Evolutionary conservation across 2,113 vertebrate species (phyloP).

Genomic region (Onychostoma macrolepis): DNA sequence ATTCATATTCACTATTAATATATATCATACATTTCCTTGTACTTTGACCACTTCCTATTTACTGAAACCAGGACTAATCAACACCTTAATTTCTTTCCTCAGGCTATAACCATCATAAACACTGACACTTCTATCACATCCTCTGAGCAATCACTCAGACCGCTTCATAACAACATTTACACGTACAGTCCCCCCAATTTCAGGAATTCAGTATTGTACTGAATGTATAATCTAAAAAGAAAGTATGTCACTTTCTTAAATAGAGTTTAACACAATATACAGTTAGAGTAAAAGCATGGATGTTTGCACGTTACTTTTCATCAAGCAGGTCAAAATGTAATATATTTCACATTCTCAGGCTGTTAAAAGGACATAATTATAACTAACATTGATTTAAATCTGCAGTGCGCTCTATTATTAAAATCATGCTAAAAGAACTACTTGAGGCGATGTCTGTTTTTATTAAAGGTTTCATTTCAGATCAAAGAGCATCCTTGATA

Average conservation of each 20-base stretch:
- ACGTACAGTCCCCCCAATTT: background rate
- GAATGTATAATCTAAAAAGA: background rate
- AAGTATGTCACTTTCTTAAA: background rate
- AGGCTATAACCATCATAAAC: background rate
- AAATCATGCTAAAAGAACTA: slow-evolving; percentile 12
- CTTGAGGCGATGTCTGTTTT: slow-evolving; percentile 30
- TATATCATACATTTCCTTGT: background rate
- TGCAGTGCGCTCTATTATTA: slow-evolving; percentile 18
- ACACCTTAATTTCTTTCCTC: background rate
- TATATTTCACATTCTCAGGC: background rate
- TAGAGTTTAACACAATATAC: background rate
- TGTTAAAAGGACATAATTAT: background rate
- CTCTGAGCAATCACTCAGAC: background rate
- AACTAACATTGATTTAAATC: slow-evolving; percentile 13
- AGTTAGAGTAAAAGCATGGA: background rate
- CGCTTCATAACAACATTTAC: background rate
- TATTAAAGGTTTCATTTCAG: slow-evolving; percentile 38
- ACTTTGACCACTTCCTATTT: background rate
- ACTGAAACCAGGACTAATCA: background rate
- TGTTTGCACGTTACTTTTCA: background rate
- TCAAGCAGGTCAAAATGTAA: background rate
- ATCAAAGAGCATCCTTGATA: slow-evolving; percentile 36
- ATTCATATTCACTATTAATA: background rate
- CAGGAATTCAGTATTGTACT: background rate
- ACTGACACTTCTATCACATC: background rate